Evolutionary conservation across 1,140 invertebrate genomes (phyloP).

Genomic region (Vollenhovia emeryi): DNA sequence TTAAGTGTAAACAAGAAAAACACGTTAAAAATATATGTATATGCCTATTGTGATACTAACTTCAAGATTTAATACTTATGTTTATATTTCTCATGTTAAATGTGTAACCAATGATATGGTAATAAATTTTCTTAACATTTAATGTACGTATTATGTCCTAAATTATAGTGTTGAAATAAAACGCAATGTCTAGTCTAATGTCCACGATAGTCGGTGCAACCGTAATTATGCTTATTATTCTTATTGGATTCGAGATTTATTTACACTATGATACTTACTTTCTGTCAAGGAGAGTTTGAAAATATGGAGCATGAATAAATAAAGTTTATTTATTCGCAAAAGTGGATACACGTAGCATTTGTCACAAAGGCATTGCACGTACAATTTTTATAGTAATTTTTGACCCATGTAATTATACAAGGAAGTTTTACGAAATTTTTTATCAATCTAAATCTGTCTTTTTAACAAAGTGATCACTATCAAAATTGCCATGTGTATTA

Average conservation of each 20-base stretch:
- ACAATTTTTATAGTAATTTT: slow-evolving; percentile 40
- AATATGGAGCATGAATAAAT: neutral
- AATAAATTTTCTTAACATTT: slow-evolving; percentile 47
- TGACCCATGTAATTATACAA: neutral
- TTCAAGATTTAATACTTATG: slow-evolving; percentile 21
- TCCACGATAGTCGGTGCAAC: slow-evolving; percentile 60
- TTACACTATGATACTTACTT: slow-evolving; percentile 79
- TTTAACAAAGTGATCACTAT: slow-evolving; percentile 7
- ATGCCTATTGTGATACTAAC: neutral
- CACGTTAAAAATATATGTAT: neutral
- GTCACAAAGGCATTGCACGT: neutral
- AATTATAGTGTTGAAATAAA: neutral
- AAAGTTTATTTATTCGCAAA: slow-evolving; percentile 2
- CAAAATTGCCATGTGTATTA: slow-evolving; percentile 27
- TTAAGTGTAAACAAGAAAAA: slow-evolving; percentile 11
- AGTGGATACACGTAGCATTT: neutral
- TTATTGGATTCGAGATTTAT: slow-evolving; percentile 78
- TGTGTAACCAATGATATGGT: slow-evolving; percentile 24
- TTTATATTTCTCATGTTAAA: slow-evolving; percentile 1
- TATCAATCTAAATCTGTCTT: neutral
- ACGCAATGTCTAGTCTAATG: slow-evolving; percentile 62
- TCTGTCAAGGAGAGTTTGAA: slow-evolving; percentile 40
- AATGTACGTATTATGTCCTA: neutral
- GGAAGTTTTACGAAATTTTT: neutral
- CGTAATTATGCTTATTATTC: slow-evolving; percentile 70